Evolutionary conservation across 2,888 invertebrate genomes (phyloP), one percentile per base, ranked within the genome.

Genomic region (Lasioglossum zephyrum): DNA sequence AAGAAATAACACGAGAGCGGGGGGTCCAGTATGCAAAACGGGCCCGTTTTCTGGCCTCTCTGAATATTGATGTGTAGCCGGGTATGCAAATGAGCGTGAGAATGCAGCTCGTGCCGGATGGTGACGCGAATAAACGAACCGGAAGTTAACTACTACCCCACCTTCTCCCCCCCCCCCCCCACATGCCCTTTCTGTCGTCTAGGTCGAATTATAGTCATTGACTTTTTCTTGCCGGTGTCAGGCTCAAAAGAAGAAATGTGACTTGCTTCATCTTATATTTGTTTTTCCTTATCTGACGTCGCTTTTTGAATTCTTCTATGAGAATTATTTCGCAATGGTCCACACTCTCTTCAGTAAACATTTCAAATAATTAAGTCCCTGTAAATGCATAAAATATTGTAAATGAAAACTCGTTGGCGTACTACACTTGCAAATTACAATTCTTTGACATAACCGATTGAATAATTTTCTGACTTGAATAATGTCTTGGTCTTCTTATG

Each of bases 51-150:
- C 93, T 93, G 92, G 93, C 89, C 93, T 91, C 92, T 90, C 91
- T 92, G 94, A 93, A 94, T 94, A 94, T 94, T 93, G 94, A 94
- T 94, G 94, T 93, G 93, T 92, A 93, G 91, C 92, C 93, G 92
- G 88, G 91, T 94, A 94, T 94, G 94, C 93, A 94, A 93, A 94
- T 94, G 94, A 94, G 94, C 94, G 94, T 94, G 94, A 94, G 94
- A 94, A 94, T 94, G 92, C 92, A 91, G 91, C 92, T 92, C 93
- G 93, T 92, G 93, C 93, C 94, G 92, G 92, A 93, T 93, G 93
- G 93, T 92, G 91, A 90, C 88, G 91, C 92, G 92, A 91, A 91
- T 92, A 90, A 92, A 87, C 91, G 89, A 93, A 92, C 93, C 94
- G 94, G 94, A 94, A 94, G 93, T 92, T 90, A 92, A 87, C 84